Conservation (phyloP, 2,113 vertebrate genomes). For the Sturnira hondurensis region DNA sequence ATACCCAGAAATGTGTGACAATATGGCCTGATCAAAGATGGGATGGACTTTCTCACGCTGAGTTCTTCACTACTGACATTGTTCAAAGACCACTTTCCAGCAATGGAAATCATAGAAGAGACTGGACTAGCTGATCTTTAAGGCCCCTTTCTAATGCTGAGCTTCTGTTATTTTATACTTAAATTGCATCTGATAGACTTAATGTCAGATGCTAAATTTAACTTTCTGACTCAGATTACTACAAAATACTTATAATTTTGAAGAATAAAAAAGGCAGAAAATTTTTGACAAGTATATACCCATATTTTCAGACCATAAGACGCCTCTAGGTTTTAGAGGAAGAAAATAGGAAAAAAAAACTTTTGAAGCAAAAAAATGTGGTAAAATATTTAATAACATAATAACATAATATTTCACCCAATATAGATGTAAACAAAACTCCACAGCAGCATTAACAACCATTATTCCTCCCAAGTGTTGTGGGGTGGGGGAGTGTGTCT, state of each 20-base stretch:
- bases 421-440: too few relatives aligned
- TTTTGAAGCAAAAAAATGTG: too few relatives aligned
- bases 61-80: background rate
- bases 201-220: slow-evolving; percentile 19
- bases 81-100: background rate
- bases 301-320: too few relatives aligned
- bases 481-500: too few relatives aligned
- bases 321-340: too few relatives aligned
- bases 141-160: background rate
- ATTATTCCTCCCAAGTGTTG: too few relatives aligned
- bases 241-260: background rate
- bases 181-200: background rate
- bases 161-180: slow-evolving; percentile 29
- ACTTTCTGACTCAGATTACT: slow-evolving; percentile 6
- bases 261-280: slow-evolving; percentile 20
- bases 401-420: too few relatives aligned
- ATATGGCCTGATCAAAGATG: background rate
- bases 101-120: background rate
- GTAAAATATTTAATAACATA: too few relatives aligned
- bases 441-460: too few relatives aligned
- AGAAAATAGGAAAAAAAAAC: too few relatives aligned
- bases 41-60: background rate
- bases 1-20: background rate
- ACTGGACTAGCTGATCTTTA: background rate
- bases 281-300: background rate